These are phyloP conservation scores for Peromyscus aztecus DNA, from an alignment of 2,797 vertebrate species.

Conservation along the genomic window DNA sequence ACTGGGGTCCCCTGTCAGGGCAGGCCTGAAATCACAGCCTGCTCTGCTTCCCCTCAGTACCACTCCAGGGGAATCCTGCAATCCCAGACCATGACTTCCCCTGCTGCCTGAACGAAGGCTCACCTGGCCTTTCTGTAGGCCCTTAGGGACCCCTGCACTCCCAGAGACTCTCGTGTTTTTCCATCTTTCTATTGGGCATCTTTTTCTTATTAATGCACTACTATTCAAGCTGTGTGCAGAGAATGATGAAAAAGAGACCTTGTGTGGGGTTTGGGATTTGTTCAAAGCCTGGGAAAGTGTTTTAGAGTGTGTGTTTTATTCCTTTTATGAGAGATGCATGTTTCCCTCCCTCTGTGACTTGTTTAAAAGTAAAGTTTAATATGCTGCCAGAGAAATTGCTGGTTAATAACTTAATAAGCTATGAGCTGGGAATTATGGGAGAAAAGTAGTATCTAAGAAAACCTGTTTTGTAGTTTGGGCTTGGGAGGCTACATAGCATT, in stretches of 20 bases:
- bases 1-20: background rate
- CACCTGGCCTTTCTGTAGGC: conserved; percentile 65
- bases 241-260: conserved; percentile 81
- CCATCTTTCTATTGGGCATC: conserved; percentile 76
- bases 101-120: background rate
- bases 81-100: background rate
- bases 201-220: conserved; percentile 82
- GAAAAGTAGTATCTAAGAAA: conserved; percentile 77
- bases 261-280: conserved; percentile 80
- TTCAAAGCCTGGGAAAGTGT: conserved; percentile 83
- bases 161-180: conserved; percentile 63
- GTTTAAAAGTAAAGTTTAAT: conserved; percentile 81
- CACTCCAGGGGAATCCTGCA: background rate
- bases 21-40: background rate
- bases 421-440: conserved; percentile 78
- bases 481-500: conserved; percentile 49
- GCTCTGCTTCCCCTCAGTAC: background rate
- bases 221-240: conserved; percentile 75
- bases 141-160: conserved; percentile 26
- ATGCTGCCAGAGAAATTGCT: conserved; percentile 75
- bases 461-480: conserved; percentile 57
- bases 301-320: conserved; percentile 82
- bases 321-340: conserved; percentile 85
- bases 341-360: conserved; percentile 79
- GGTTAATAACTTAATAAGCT: conserved; percentile 83